A percentile compares a stretch with the other conserved stretches of the same genome.
These are phyloP conservation scores for Myopa tessellatipennis DNA, from an alignment of 2,888 invertebrate genomes.

Conservation along the genomic window DNA sequence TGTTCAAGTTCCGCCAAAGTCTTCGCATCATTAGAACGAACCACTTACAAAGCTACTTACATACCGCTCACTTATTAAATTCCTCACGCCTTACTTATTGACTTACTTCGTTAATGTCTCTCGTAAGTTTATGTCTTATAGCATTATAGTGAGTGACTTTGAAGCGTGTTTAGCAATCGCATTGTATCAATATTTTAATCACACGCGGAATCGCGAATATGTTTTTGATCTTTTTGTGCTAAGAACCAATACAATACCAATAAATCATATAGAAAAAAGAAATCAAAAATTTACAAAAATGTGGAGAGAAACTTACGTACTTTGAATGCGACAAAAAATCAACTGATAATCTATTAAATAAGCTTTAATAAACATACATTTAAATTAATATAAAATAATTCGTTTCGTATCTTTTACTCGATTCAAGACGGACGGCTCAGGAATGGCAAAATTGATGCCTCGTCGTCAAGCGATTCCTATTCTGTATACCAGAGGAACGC, in stretches of 20 bases:
- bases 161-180: too few species aligned
- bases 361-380: too few species aligned
- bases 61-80: too few species aligned
- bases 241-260: neutral
- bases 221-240: neutral
- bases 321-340: neutral
- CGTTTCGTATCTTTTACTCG: neutral
- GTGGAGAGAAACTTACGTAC: neutral
- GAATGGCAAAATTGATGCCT: constrained; percentile 58
- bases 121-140: too few species aligned
- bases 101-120: too few species aligned
- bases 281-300: too few species aligned
- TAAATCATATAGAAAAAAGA: too few species aligned
- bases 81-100: too few species aligned
- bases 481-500: constrained; percentile 80
- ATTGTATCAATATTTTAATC: neutral
- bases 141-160: too few species aligned
- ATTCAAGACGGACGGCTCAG: neutral
- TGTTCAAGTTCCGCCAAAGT: constrained; percentile 40
- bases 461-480: constrained; percentile 80
- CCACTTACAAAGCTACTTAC: too few species aligned
- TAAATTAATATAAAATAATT: neutral
- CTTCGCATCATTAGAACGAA: neutral
- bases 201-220: neutral
- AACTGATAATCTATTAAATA: neutral